phyloP scores from a whole-genome alignment of 2,797 vertebrate genomes.

The Macrochelys suwanniensis region DNA sequence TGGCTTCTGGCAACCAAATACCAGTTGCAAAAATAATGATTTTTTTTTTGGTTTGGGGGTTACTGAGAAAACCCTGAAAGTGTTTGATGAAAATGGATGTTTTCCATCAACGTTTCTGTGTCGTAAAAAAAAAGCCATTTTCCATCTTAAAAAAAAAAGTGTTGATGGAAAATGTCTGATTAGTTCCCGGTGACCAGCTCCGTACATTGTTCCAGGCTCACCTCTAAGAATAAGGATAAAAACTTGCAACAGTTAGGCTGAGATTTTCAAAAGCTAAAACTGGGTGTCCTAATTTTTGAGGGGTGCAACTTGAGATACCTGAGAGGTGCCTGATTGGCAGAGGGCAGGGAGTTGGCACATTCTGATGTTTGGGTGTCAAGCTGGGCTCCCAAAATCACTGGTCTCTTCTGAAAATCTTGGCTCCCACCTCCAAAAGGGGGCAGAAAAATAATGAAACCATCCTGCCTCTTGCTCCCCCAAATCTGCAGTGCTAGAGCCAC shows the following conservation, averaged over 20 bases:
- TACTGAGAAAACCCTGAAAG: not conserved
- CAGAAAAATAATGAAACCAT: not conserved
- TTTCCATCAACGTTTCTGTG: not conserved
- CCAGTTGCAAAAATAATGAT: not conserved
- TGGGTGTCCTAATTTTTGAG: constrained; percentile 42
- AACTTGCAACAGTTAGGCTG: constrained; percentile 68
- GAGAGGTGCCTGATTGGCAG: constrained; percentile 27
- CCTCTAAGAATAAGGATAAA: constrained; percentile 68
- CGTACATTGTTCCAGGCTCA: constrained; percentile 73
- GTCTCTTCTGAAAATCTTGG: not conserved
- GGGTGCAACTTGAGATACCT: constrained; percentile 24
- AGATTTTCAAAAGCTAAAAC: constrained; percentile 74
- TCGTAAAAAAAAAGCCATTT: constrained; percentile 9
- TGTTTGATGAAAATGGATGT: not conserved
- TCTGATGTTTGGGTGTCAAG: not conserved
- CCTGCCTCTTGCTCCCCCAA: not conserved
- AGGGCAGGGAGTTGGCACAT: constrained; percentile 18
- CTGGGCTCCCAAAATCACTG: constrained; percentile 6
- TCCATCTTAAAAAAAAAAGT: not conserved
- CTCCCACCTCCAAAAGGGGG: not conserved
- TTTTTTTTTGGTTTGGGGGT: not conserved
- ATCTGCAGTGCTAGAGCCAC: not conserved
- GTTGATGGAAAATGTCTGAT: constrained; percentile 13
- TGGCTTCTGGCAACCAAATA: not conserved
- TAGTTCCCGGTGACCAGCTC: not conserved